Base-by-base conservation (phyloP, 2,888 invertebrate genomes). In the Leptopterna dolabrata region DNA sequence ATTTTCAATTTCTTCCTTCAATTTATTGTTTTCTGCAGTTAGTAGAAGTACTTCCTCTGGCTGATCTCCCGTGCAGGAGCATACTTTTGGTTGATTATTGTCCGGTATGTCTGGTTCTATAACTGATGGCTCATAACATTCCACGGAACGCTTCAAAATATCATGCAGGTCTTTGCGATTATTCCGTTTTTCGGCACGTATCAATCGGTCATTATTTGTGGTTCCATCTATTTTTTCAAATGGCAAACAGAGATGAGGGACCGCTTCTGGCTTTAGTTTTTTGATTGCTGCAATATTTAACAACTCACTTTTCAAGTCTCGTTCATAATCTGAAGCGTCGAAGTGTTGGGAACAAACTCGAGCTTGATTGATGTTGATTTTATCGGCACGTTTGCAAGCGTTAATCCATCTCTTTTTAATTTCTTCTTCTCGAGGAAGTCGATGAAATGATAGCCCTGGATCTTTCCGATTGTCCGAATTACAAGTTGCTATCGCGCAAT, bases 241-340 rank as follows among this genome's bases (percentile, higher is more conserved):
- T 73, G 73, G 73, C 36, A 73, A 73, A 73, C 36, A 29, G 19
- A 73, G 73, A 73, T 73, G 73, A 13, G 73, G 73, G 73, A 73
- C 73, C 73, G 73, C 73, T 73, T 73, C 73, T 73, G 73, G 73
- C 73, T 73, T 73, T 73, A 43, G 78, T 45, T 78, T 78, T 78
- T 78, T 78, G 30, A 78, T 30, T 78, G 78, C 24, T 45, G 43
- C 78, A 78, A 78, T n/a, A n/a, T n/a, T 45, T 78, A 82, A 63
- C 63, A 82, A 82, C 27, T 82, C 82, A 82, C 36, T 55, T 82
- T 82, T 80, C 45, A 80, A 47, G 47, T 80, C 45, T 43, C 81
- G 43, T 45, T 80, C 81, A 63, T 63, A 63, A 30, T 82, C 82
- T 27, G 27, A 70, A 51, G 27, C 63, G 63, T 82, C 63, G 19